A percentile compares a stretch with the other conserved stretches of the same genome.
Evolutionary conservation across 2,888 invertebrate genomes (phyloP).

Genomic region (Oegoconia quadripuncta): DNA sequence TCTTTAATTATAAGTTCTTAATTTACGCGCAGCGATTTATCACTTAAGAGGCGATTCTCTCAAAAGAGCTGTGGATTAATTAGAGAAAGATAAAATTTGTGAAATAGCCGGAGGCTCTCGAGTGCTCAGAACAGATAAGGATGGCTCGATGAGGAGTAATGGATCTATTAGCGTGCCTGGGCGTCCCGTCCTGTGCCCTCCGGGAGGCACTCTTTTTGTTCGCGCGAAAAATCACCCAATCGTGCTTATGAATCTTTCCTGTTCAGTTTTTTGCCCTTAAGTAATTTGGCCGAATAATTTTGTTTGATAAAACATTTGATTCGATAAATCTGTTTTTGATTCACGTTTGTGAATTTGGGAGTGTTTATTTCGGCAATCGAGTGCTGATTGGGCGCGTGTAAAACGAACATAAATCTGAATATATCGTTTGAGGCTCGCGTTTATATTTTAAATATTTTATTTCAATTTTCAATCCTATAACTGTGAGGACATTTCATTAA

Average conservation of each 20-base stretch:
- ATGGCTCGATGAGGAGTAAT: constrained; percentile 58
- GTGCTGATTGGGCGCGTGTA: constrained; percentile 39
- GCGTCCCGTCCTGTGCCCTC: constrained; percentile 28
- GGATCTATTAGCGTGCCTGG: constrained; percentile 56
- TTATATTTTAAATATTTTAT: too few relatives aligned
- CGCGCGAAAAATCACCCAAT: constrained; percentile 48
- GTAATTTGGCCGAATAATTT: constrained; percentile 43
- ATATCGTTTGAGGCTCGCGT: too few relatives aligned
- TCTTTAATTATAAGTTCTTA: constrained; percentile 63
- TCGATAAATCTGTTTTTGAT: constrained; percentile 49
- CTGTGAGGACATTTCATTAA: too few relatives aligned
- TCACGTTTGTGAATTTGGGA: constrained; percentile 27
- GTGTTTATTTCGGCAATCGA: constrained; percentile 44
- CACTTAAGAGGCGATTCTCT: constrained; percentile 63
- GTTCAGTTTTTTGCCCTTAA: constrained; percentile 37
- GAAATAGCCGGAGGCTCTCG: constrained; percentile 59
- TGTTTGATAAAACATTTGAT: constrained; percentile 49
- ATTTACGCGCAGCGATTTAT: constrained; percentile 61
- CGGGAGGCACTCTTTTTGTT: constrained; percentile 40
- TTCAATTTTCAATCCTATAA: too few relatives aligned
- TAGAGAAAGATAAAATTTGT: constrained; percentile 72
- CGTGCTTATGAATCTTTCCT: constrained; percentile 44
- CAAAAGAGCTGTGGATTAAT: constrained; percentile 70
- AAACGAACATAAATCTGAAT: constrained; percentile 37
- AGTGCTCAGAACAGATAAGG: constrained; percentile 65